Evolutionary conservation across 2,113 vertebrate species (phyloP).

Genomic region (Panurus biarmicus): DNA sequence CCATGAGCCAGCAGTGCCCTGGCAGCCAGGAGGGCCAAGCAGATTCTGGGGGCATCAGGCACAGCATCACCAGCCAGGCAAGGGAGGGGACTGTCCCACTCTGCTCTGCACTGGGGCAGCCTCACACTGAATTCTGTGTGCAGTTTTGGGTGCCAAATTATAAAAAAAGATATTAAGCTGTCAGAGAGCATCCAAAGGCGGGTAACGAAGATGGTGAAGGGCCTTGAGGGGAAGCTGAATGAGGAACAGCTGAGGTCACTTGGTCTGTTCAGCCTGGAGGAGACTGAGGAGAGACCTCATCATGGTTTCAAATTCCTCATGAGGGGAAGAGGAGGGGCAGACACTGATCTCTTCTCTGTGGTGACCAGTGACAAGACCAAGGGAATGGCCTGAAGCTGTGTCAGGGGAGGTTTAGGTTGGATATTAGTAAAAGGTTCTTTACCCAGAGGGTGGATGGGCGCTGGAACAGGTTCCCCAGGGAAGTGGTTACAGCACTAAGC

Average conservation of each 20-base stretch:
- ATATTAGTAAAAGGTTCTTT: background rate
- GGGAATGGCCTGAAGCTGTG: background rate
- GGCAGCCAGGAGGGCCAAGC: background rate
- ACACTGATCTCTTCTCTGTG: background rate
- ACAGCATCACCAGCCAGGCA: rapidly evolving
- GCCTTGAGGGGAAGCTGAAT: rapidly evolving
- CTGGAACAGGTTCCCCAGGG: background rate
- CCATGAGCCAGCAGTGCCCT: background rate
- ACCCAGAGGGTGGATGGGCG: background rate
- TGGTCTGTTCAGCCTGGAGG: background rate
- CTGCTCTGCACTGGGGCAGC: rapidly evolving
- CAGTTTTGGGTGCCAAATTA: background rate
- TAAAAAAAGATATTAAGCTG: background rate
- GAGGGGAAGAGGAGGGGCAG: background rate
- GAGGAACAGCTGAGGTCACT: background rate
- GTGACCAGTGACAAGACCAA: rapidly evolving
- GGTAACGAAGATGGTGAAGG: background rate
- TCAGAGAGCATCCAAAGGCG: background rate
- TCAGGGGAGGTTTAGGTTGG: background rate
- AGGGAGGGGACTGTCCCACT: background rate
- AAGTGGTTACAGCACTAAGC: background rate
- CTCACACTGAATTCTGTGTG: background rate
- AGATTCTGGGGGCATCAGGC: background rate
- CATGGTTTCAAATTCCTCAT: rapidly evolving
- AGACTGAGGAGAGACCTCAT: background rate